Evolutionary conservation across 2,797 vertebrate genomes (phyloP), one percentile per base, ranked within the genome.

Genomic region (Atherinosoma microstoma): DNA sequence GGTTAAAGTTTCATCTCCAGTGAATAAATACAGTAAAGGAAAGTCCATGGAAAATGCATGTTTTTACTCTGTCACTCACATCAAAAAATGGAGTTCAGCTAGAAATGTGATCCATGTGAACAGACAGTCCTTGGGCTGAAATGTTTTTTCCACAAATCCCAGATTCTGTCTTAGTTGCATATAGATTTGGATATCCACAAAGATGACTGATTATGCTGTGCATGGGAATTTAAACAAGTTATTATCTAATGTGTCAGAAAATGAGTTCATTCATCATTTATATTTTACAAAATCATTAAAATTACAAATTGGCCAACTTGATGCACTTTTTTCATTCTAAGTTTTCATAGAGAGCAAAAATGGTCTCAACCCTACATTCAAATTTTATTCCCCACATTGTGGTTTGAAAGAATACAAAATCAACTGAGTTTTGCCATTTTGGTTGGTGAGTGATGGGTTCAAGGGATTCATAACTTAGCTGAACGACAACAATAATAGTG

Each of bases 231-330:
- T 4, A 63, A 72, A 60, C 49, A 61, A 78, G 71, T 36, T 47
- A 67, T 70, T 47, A 67, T 71, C 67, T 67, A 30, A 79, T 62
- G 58, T 61, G n/a, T 76, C n/a, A 40, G 9, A 54, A 76, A 79
- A 73, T n/a, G 53, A 32, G 4, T 32, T 4, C 32, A 32, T 4
- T 32, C 32, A 32, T 16, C 13, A 22, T 0, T 11, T 20, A 59
- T 70, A 22, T 36, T 70, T 63, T 67, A 67, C 63, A 66, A 79
- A 75, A 74, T 1, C 57, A 82, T 70, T 70, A n/a, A 32, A 72
- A 64, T 2, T 56, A 40, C 54, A 58, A 22, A 54, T 27, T 54
- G 15, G 15, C 16, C 16, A 42, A 74, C 65, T 64, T 40, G 54
- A 75, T 59, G 40, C 36, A 16, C 0, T 27, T 51, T 59, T 56